Base-by-base conservation (phyloP, 2,113 vertebrate species). In the Sylvia atricapilla region DNA sequence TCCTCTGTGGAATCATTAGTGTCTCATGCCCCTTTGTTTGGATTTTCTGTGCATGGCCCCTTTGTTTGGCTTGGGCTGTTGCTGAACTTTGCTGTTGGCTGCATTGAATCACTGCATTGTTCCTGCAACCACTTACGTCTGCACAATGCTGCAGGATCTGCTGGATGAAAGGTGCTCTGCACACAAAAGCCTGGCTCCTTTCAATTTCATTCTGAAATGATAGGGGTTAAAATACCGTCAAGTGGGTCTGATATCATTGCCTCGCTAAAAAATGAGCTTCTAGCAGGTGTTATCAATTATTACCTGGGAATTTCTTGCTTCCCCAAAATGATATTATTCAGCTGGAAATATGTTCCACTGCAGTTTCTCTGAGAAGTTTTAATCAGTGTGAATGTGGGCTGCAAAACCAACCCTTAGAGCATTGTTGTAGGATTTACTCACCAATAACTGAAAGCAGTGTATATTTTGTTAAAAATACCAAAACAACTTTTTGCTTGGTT, bases 61-160 rank as follows among this genome's bases (percentile, higher is more conserved):
- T 94, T 95, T 94, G 86, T 89, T 94, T 30, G 52, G 47, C 44
- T 76, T 84, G 49, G 47, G 93, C 85, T 96, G 72, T 46, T 81
- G 87, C 70, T 90, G 79, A 89, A 93, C 94, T 93, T 92, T 84
- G 49, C 92, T 75, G 41, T 89, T 89, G 88, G 76, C 73, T 86
- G 56, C 68, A 18, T 56, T 60, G 95, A 92, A 96, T 92, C 28
- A 24, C 23, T 8, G 55, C 83, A 78, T 84, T 78, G 79, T 90
- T 94, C 62, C 1, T n/a, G 62, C 79, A 81, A 35, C 73, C 77
- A 11, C 70, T 84, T 56, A 39, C 1, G 1, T 79, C 81, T 87
- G 66, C 41, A 72, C 66, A 46, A 11, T 43, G 7, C 66, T 84
- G 95, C 15, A 59, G 80, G 66, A 76, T 82, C 46, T 22, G 49